These are phyloP conservation scores for Carlito syrichta DNA, from an alignment of 2,113 vertebrate species.

Conservation along the genomic window DNA sequence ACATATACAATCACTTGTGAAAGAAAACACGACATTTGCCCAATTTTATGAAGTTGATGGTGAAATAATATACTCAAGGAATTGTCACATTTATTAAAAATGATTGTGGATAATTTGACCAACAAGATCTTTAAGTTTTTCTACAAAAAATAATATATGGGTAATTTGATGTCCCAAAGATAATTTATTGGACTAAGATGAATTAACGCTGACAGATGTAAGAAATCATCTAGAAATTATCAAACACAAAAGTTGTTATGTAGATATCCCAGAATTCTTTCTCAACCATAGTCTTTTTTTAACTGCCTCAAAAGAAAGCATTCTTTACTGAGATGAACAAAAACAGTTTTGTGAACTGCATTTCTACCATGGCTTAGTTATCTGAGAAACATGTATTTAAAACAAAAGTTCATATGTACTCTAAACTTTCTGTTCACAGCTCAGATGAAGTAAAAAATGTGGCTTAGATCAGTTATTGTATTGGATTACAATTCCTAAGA, in stretches of 20 bases:
- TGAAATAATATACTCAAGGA: neutral
- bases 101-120: neutral
- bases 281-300: neutral
- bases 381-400: conserved; percentile 5
- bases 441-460: conserved; percentile 51
- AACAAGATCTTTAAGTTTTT: neutral
- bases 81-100: neutral
- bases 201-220: neutral
- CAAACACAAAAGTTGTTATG: neutral
- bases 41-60: neutral
- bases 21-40: neutral
- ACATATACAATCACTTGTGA: neutral
- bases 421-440: conserved; percentile 39
- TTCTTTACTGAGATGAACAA: neutral
- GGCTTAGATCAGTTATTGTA: conserved; percentile 51
- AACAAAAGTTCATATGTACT: neutral
- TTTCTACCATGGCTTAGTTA: neutral
- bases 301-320: neutral
- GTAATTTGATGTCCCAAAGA: conserved; percentile 14
- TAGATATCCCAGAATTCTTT: neutral
- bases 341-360: neutral
- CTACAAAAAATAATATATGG: neutral
- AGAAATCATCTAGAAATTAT: neutral
- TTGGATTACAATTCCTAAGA: conserved; percentile 65
- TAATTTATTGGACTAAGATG: neutral